Evolutionary conservation across 2,113 vertebrate species (phyloP), one percentile per base, ranked within the genome.

Genomic region (Seriola aureovittata): DNA sequence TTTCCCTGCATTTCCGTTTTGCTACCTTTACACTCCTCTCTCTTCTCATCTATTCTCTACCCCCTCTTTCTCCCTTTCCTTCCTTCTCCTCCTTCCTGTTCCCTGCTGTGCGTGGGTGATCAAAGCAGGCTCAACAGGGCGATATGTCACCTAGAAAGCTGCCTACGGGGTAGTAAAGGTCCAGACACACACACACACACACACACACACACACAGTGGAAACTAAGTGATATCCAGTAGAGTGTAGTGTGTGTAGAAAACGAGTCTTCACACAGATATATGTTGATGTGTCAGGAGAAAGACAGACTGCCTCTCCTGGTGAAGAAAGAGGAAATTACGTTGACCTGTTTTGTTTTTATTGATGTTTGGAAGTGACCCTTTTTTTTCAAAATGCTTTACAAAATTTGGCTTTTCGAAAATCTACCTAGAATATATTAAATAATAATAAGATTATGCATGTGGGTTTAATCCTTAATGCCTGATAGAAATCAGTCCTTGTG

Each of bases 61-160:
- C 38, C 10, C 54, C 16, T 52, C 52, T 71, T 66, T 78, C 50
- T 72, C 34, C 54, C 19, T 25, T 54, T 72, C 71, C 72, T 83
- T 55, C 58, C 48, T 54, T 63, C 74, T 81, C 57, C 32, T 42
- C 59, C 42, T 78, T 84, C 75, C 80, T 82, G 74, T 72, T 78
- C 72, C 73, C 65, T 78, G 81, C 81, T n/a, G 81, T 52, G 79
- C n/a, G 23, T 19, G 58, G 65, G 42, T 89, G 86, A 91, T 89
- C 87, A 88, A 92, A 93, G 90, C 38, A 21, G 60, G 44, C 62
- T 89, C 75, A 81, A 82, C 76, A 78, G 75, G 80, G 72, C 90
- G 84, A 69, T 71, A 70, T 89, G 80, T 93, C 88, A 92, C 74
- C 72, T 55, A 59, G 69, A 78, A 55, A 76, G 54, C 79, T 86